A percentile compares a stretch with the other conserved stretches of the same genome.
phyloP scores from a whole-genome alignment of 2,113 vertebrate genomes.

The Sprattus sprattus region DNA sequence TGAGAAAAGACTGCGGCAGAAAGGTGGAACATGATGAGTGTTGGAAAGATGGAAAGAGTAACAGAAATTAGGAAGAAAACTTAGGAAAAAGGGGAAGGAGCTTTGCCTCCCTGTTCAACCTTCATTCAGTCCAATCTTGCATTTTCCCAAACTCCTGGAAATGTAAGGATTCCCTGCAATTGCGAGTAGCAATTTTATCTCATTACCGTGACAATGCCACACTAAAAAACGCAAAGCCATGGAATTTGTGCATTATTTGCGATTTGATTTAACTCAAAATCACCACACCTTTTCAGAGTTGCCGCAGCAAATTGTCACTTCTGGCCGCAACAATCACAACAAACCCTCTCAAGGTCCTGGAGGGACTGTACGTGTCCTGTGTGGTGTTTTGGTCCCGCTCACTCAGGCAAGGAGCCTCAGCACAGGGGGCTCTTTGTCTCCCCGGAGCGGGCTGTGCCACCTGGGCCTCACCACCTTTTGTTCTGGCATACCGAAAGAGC shows the following conservation, averaged over 20 bases:
- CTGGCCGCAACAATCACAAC: no score
- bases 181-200: no score
- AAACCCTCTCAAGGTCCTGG: no score
- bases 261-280: no score
- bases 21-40: neutral
- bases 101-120: neutral
- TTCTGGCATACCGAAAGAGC: slow-evolving; percentile 48
- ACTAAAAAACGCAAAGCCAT: no score
- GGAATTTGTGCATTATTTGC: no score
- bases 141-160: no score
- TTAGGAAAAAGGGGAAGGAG: neutral
- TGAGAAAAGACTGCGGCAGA: neutral
- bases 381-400: slow-evolving; percentile 38
- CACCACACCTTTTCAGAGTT: no score
- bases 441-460: slow-evolving; percentile 45
- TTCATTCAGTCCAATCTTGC: no score
- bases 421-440: slow-evolving; percentile 65
- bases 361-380: neutral
- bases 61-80: neutral
- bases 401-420: slow-evolving; percentile 50
- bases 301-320: no score
- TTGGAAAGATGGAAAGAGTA: neutral
- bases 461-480: slow-evolving; percentile 58
- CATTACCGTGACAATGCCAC: no score
- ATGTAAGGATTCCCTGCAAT: no score